phyloP scores from a whole-genome alignment of 2,888 invertebrate genomes.

The Zelleria hepariella region DNA sequence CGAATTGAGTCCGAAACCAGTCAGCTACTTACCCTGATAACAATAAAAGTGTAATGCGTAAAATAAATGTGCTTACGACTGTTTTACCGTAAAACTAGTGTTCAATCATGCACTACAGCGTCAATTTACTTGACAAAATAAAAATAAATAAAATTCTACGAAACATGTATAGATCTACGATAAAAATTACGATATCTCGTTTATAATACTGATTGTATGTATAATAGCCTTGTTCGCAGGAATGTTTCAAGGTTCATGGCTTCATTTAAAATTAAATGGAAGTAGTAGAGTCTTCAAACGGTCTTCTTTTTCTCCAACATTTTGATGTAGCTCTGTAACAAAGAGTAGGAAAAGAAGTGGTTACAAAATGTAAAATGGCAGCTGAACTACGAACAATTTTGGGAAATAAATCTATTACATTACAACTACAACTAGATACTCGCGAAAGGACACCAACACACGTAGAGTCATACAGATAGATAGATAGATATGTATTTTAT shows the following conservation, averaged over 20 bases:
- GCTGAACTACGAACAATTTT: background rate
- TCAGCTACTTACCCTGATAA: too few relatives aligned
- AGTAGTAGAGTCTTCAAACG: background rate
- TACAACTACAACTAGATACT: too few relatives aligned
- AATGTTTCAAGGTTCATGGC: background rate
- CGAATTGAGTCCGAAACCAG: too few relatives aligned
- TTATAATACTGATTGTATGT: background rate
- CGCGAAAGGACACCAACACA: too few relatives aligned
- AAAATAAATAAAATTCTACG: too few relatives aligned
- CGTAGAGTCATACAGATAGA: too few relatives aligned
- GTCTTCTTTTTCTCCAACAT: constrained; percentile 35
- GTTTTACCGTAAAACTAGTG: too few relatives aligned
- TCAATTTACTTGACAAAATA: background rate
- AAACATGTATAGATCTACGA: too few relatives aligned
- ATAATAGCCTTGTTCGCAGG: background rate
- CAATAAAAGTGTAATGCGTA: too few relatives aligned
- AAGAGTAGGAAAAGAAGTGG: constrained; percentile 10
- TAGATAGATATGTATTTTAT: too few relatives aligned
- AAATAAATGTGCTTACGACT: too few relatives aligned
- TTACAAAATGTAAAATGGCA: background rate
- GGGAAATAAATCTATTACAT: background rate
- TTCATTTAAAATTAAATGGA: background rate
- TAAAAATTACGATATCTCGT: background rate
- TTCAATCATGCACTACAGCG: background rate
- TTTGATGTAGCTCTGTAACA: constrained; percentile 50